Base-by-base conservation (phyloP, 1,140 invertebrate species). In the Caerostris darwini region DNA sequence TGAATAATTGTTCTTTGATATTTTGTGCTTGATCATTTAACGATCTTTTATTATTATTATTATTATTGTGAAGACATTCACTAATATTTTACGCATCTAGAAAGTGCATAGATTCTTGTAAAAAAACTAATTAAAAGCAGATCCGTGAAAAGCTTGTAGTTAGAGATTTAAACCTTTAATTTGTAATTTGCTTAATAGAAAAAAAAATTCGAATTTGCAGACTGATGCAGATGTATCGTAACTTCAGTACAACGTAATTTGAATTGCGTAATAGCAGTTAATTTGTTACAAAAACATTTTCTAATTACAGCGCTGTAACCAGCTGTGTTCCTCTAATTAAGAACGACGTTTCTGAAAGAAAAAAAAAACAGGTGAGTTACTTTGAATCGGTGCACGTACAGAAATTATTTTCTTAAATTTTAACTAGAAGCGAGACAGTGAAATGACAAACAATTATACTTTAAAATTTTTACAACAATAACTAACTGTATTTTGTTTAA, bases 311-410 rank as follows among this genome's bases (percentile, higher is more conserved):
- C 7, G 34, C 14, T n/a, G 14, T 4, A 14, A 17, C 61, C 61
- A 67, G 10, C 19, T 77, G 34, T 77, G 71, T 77, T 77, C 71
- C 71, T 50, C 53, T 77, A 77, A 77, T 77, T 77, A 53, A 34
- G 53, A 77, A 77, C 34, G 34, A 53, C 34, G 69, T 10, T 71
- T 14, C 61, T 77, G 50, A 10, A 77, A 77, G 34, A 69, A 69
- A 77, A 77, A 2, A 50, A 34, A 10, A 12, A 77, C 34, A 53
- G 50, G 71, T 77, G 71, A 5, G 10, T 12, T 34, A 12, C 61
- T 64, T 1, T 64, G 12, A 34, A 64, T 64, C 10, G 61, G 61
- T 17, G 61, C 61, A 64, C 61, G 61, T 64, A 14, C 61, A 14
- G 14, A 14, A 64, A 17, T 17, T 64, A 5, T 64, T 17, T 64